A percentile compares a stretch with the other conserved stretches of the same genome.
phyloP scores from a whole-genome alignment of 2,888 invertebrate genomes.

The Stenodema calcarata region DNA sequence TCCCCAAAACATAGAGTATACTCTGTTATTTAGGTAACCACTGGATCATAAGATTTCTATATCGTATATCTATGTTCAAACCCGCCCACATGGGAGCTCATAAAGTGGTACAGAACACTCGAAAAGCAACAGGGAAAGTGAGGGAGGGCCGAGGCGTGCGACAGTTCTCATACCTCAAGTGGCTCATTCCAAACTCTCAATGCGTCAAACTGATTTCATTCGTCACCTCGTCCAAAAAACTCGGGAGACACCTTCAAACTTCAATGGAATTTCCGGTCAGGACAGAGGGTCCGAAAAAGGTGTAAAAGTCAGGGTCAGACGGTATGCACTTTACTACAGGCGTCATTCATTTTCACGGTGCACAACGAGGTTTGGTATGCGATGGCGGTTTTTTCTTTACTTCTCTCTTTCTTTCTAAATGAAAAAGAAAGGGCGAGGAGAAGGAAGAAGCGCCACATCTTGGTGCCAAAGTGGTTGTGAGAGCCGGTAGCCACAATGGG shows the following conservation, averaged over 20 bases:
- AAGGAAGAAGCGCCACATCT: neutral
- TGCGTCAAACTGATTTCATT: neutral
- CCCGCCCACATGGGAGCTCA: too few relatives aligned
- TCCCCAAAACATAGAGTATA: too few relatives aligned
- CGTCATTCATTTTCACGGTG: constrained; percentile 27
- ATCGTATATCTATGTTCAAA: too few relatives aligned
- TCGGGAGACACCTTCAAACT: neutral
- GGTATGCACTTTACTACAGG: constrained; percentile 29
- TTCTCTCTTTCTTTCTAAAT: too few relatives aligned
- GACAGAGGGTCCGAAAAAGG: neutral
- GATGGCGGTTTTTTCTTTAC: neutral
- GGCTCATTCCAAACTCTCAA: neutral
- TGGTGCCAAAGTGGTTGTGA: neutral
- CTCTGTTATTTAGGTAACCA: too few relatives aligned
- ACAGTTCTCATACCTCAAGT: neutral
- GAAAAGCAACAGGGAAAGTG: neutral
- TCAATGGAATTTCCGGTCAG: neutral
- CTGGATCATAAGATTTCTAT: too few relatives aligned
- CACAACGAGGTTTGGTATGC: neutral
- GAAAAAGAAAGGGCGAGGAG: neutral
- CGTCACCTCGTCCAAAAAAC: neutral
- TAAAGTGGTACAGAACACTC: too few relatives aligned
- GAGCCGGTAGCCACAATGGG: neutral
- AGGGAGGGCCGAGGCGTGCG: neutral
- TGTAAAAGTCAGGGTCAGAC: constrained; percentile 26